Evolutionary conservation across 2,888 invertebrate species (phyloP).

Genomic region (Eristalinus sepulchralis): DNA sequence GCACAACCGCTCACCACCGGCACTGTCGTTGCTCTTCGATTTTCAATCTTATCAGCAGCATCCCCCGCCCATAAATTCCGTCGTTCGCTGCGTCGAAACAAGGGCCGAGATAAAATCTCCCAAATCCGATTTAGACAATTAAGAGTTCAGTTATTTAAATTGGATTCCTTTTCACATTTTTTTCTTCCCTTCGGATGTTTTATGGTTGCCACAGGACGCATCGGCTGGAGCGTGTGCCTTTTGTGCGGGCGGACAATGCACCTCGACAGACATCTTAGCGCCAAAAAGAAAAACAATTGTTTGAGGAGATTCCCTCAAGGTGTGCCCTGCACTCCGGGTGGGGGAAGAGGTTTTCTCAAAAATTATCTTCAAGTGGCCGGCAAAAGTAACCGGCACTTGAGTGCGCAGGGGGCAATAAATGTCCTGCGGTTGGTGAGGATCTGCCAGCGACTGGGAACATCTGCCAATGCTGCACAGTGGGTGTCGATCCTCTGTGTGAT

Average conservation of each 20-base stretch:
- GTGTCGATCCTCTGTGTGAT: constrained; percentile 22
- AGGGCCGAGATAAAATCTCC: constrained; percentile 63
- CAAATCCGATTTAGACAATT: constrained; percentile 70
- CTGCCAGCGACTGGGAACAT: constrained; percentile 29
- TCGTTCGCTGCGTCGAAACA: constrained; percentile 26
- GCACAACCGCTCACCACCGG: neutral
- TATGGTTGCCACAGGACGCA: constrained; percentile 3
- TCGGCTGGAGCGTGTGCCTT: constrained; percentile 35
- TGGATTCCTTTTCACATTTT: constrained; percentile 47
- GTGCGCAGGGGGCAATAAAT: constrained; percentile 53
- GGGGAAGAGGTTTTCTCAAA: constrained; percentile 9
- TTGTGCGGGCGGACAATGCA: constrained; percentile 9
- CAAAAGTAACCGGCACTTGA: constrained; percentile 5
- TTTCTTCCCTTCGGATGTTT: neutral
- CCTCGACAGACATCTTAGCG: constrained; percentile 59
- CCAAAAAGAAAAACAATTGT: constrained; percentile 43
- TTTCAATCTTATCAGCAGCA: constrained; percentile 16
- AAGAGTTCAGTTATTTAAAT: constrained; percentile 71
- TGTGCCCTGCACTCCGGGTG: constrained; percentile 43
- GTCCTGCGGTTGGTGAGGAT: constrained; percentile 57
- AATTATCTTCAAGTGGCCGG: constrained; percentile 56
- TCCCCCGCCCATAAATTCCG: constrained; percentile 33
- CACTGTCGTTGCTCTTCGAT: constrained; percentile 23
- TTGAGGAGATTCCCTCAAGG: constrained; percentile 42
- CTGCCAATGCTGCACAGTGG: constrained; percentile 51